phyloP scores from a whole-genome alignment of 2,797 vertebrate species.

The Lutjanus campechanus region DNA sequence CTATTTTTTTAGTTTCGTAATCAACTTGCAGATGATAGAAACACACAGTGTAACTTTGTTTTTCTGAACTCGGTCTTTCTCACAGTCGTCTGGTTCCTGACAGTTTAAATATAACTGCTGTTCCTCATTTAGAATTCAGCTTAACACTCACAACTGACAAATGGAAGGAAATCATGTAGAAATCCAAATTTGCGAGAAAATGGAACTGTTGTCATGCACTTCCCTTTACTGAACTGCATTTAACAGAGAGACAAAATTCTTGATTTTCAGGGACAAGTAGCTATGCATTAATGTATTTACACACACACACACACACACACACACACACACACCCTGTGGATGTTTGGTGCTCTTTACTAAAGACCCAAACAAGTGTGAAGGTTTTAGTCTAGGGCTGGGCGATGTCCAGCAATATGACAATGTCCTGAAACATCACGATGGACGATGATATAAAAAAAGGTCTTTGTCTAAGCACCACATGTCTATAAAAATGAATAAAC shows the following conservation, averaged over 20 bases:
- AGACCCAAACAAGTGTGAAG: not conserved
- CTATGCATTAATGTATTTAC: no score
- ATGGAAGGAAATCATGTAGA: not conserved
- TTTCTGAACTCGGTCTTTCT: not conserved
- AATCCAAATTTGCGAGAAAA: not conserved
- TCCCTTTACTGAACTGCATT: not conserved
- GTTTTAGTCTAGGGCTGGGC: no score
- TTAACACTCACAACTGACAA: not conserved
- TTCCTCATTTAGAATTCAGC: conserved; percentile 25
- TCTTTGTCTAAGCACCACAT: no score
- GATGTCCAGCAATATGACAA: no score
- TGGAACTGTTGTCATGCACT: not conserved
- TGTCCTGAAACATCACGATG: no score
- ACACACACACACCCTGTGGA: no score
- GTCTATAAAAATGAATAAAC: no score
- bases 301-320: no score
- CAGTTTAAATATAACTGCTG: not conserved
- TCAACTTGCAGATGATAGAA: not conserved
- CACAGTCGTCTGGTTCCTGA: not conserved
- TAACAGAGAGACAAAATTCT: no score
- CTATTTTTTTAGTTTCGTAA: not conserved
- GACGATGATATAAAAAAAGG: no score
- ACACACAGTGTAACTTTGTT: not conserved
- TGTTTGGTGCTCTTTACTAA: not conserved
- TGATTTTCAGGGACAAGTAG: not conserved